Evolutionary conservation across 2,113 vertebrate genomes (phyloP).

Genomic region (Columba livia): DNA sequence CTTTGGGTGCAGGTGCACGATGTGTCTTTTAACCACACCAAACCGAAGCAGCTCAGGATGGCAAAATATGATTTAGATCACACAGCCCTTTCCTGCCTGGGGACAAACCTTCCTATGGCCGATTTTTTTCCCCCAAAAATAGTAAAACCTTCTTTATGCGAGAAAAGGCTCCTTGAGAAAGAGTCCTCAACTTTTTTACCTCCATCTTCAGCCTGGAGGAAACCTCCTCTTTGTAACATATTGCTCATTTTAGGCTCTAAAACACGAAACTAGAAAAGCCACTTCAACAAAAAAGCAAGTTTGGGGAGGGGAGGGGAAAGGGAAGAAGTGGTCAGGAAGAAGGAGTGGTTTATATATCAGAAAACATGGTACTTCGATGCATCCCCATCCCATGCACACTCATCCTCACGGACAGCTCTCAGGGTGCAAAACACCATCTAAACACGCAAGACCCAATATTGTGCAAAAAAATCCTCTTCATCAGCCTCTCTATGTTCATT

Average conservation of each 20-base stretch:
- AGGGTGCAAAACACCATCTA: rapidly evolving
- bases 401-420: neutral
- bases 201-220: neutral
- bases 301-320: neutral
- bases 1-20: rapidly evolving
- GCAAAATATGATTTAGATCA: neutral
- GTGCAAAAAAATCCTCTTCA: neutral
- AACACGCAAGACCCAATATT: rapidly evolving
- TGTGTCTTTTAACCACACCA: neutral
- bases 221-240: rapidly evolving
- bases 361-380: rapidly evolving
- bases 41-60: neutral
- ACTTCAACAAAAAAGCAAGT: neutral
- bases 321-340: neutral
- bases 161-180: neutral
- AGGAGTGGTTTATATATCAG: neutral
- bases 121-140: neutral
- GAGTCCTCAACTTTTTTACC: neutral
- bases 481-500: neutral
- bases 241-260: neutral
- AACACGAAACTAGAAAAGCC: neutral
- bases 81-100: neutral
- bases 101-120: neutral
- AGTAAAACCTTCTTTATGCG: neutral
- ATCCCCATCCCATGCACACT: neutral